phyloP scores from a whole-genome alignment of 2,888 invertebrate species.

The Holacanthella duospinosa region DNA sequence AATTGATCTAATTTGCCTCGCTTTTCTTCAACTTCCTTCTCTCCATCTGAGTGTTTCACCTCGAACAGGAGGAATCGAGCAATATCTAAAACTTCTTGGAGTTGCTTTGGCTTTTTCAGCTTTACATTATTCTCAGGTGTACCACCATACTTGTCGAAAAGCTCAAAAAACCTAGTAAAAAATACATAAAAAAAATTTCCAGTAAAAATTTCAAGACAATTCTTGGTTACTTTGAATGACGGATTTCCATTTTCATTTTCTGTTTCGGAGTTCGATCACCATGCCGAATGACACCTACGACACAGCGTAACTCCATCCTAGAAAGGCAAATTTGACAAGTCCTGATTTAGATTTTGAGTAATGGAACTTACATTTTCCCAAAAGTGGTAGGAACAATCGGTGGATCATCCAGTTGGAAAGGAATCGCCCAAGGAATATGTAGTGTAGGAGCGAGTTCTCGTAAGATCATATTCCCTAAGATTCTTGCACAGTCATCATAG shows the following conservation, averaged over 20 bases:
- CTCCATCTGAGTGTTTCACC: conserved; percentile 62
- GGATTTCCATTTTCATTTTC: conserved; percentile 99
- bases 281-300: conserved; percentile 93
- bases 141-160: conserved; percentile 95
- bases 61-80: conserved; percentile 80
- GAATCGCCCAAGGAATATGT: conserved; percentile 95
- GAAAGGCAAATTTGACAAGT: conserved; percentile 12
- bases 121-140: conserved; percentile 93
- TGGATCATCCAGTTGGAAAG: conserved; percentile 94
- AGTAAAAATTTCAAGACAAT: not conserved
- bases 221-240: conserved; percentile 70
- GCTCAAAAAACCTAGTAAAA: conserved; percentile 89
- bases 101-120: conserved; percentile 89
- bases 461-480: conserved; percentile 93
- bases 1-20: conserved; percentile 93
- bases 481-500: conserved; percentile 98
- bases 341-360: not conserved
- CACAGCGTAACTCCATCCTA: conserved; percentile 78
- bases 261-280: conserved; percentile 99
- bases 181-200: conserved; percentile 15
- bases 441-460: conserved; percentile 86
- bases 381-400: conserved; percentile 98
- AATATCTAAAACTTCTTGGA: conserved; percentile 95
- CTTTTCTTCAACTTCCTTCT: conserved; percentile 90
- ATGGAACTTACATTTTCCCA: conserved; percentile 71